phyloP scores from a whole-genome alignment of 1,140 invertebrate species.

The silkworm (Bombyx mori) region DNA sequence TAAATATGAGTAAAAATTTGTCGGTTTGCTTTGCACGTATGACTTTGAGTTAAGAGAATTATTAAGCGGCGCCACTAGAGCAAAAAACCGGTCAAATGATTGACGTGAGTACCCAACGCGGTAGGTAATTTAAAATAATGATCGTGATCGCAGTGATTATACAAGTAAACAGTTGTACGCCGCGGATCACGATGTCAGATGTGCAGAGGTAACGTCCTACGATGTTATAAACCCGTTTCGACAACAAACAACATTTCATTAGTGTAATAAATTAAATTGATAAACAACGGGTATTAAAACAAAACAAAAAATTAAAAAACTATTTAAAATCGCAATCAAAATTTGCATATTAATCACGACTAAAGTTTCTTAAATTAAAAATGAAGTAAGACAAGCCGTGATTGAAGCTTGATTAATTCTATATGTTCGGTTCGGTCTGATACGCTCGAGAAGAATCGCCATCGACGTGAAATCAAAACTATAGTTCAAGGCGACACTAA shows the following conservation, averaged over 20 bases:
- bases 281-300: too few species aligned
- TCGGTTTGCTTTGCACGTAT: not conserved
- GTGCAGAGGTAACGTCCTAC: too few species aligned
- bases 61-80: constrained; percentile 17
- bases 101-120: constrained; percentile 7
- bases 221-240: too few species aligned
- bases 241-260: too few species aligned
- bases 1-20: not conserved
- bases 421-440: constrained; percentile 50
- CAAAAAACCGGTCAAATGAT: constrained; percentile 20
- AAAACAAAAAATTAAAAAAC: too few species aligned
- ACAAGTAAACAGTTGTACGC: not conserved
- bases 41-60: constrained; percentile 4
- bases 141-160: not conserved
- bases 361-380: constrained; percentile 31
- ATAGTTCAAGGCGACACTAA: constrained; percentile 41
- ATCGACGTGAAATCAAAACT: constrained; percentile 48
- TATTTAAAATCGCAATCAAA: too few species aligned
- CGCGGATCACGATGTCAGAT: not conserved
- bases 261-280: too few species aligned
- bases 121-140: constrained; percentile 2
- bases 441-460: constrained; percentile 48
- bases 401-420: constrained; percentile 42
- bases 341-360: not conserved
- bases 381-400: constrained; percentile 39